Percentiles rank a stretch among this genome's conserved stretches.
Conservation (phyloP, 2,888 invertebrate genomes). For the Nebria salina region DNA sequence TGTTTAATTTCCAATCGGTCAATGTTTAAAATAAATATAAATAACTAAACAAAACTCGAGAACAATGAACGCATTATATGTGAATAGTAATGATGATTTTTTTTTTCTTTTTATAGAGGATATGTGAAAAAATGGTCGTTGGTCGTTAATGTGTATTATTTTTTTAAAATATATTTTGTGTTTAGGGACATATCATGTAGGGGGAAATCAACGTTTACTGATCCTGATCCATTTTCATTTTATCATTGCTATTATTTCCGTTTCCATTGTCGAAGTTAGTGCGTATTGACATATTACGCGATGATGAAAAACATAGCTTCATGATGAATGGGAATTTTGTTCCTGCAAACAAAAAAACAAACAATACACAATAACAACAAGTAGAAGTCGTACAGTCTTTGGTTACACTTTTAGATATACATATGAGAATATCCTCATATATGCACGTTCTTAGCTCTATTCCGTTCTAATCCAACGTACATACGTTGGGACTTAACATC, state of each 20-base stretch:
- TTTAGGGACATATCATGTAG: conserved; percentile 12
- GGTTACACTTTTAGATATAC: no score
- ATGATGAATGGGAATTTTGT: conserved; percentile 98
- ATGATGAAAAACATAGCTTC: conserved; percentile 97
- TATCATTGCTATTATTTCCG: conserved; percentile 57
- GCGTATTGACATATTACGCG: conserved; percentile 70
- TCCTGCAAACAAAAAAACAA: conserved; percentile 68
- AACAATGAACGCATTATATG: conserved; percentile 10
- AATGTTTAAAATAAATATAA: conserved; percentile 18
- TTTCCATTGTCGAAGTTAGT: conserved; percentile 56
- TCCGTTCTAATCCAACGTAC: no score
- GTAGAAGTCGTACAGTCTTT: not conserved
- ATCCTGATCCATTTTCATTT: conserved; percentile 50
- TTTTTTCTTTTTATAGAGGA: conserved; percentile 21
- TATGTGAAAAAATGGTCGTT: conserved; percentile 44
- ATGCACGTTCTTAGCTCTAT: no score
- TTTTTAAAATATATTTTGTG: conserved; percentile 12
- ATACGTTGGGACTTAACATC: no score
- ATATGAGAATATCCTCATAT: no score
- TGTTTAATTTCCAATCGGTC: conserved; percentile 26
- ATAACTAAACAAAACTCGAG: conserved; percentile 19
- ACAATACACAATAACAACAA: conserved; percentile 1
- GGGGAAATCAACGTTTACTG: conserved; percentile 51
- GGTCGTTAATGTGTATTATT: conserved; percentile 22
- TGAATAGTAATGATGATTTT: not conserved